Percentiles rank a stretch among this genome's conserved stretches.
Evolutionary conservation across 2,888 invertebrate species (phyloP).

Genomic region (Scaptomyza parva): DNA sequence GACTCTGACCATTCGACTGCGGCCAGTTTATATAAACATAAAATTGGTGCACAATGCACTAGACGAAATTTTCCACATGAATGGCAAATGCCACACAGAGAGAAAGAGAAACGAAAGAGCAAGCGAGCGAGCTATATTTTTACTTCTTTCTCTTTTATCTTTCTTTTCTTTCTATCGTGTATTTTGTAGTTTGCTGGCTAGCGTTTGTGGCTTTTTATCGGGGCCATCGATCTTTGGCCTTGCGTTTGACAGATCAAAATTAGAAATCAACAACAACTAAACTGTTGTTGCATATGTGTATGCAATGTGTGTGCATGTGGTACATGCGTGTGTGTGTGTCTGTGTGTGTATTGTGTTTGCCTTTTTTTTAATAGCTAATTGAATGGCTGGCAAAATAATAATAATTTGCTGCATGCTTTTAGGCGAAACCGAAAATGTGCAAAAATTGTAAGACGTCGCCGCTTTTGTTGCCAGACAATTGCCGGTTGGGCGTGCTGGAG

Average conservation of each 20-base stretch:
- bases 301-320: too few relatives aligned
- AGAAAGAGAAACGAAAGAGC: background rate
- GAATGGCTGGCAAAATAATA: conserved; percentile 75
- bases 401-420: conserved; percentile 59
- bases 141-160: conserved; percentile 16
- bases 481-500: background rate
- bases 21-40: conserved; percentile 67
- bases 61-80: conserved; percentile 78
- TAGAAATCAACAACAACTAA: conserved; percentile 67
- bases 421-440: conserved; percentile 61
- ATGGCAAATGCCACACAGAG: conserved; percentile 62
- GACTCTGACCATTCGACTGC: conserved; percentile 26
- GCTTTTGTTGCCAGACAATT: conserved; percentile 51
- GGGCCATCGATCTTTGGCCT: conserved; percentile 81
- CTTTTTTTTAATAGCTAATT: conserved; percentile 69
- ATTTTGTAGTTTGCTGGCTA: conserved; percentile 12
- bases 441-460: conserved; percentile 55
- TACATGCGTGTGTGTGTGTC: background rate
- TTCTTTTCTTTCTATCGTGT: conserved; percentile 13
- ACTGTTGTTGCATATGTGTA: conserved; percentile 1
- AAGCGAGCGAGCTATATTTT: conserved; percentile 22
- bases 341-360: background rate
- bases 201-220: conserved; percentile 70
- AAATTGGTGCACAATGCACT: conserved; percentile 74
- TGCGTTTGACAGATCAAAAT: conserved; percentile 82